Conservation (phyloP, 2,888 invertebrate species). For the Meta bourneti region DNA sequence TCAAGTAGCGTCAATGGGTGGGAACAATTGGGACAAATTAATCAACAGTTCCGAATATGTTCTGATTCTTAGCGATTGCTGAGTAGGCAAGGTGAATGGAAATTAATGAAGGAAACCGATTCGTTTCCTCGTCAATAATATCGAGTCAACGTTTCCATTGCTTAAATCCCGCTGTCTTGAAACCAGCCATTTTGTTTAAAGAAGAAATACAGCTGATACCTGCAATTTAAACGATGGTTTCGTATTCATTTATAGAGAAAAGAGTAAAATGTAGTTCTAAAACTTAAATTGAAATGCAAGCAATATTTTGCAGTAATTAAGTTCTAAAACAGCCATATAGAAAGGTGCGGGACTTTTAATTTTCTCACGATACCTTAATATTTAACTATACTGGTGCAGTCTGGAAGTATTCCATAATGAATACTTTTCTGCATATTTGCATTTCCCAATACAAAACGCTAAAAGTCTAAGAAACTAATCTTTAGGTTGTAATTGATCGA, state of each 20-base stretch:
- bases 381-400: no score
- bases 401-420: no score
- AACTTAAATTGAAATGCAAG: no score
- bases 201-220: neutral
- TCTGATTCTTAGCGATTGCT: slow-evolving; percentile 12
- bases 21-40: neutral
- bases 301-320: no score
- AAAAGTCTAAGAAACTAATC: no score
- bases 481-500: no score
- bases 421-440: no score
- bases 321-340: no score
- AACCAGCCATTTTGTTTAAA: neutral
- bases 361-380: no score
- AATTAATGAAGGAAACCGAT: slow-evolving; percentile 54
- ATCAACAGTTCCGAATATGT: slow-evolving; percentile 47
- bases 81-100: slow-evolving; percentile 18
- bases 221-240: neutral
- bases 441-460: no score
- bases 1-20: neutral
- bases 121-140: slow-evolving; percentile 33
- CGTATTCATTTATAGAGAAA: neutral
- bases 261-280: neutral
- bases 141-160: neutral
- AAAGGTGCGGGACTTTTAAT: no score
- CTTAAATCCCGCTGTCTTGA: neutral